Evolutionary conservation across 2,797 vertebrate species (phyloP), one percentile per base, ranked within the genome.

Genomic region (Cyclopterus lumpus): DNA sequence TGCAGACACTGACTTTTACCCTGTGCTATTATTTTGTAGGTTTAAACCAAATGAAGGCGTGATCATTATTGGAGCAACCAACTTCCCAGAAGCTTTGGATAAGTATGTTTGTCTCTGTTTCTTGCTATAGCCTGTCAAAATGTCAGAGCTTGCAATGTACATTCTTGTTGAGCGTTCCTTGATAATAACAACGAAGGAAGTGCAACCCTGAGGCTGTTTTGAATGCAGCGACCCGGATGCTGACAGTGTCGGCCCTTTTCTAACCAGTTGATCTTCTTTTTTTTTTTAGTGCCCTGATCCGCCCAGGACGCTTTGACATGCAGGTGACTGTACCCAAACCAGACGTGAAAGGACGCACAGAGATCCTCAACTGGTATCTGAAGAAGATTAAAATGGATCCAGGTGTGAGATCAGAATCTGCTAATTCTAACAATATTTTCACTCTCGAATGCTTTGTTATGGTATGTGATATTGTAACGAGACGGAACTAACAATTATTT

Each of bases 41-140:
- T 99, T 99, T 92, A 99, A 99, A 83, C 95, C 97, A 53, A 99
- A 99, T 46, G 98, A 99, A 94, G 98, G 98, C 1, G 97, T 99
- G 81, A 99, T 99, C 82, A 96, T 99, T 80, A 99, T 99, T 28
- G 98, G 98, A 76, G 98, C 98, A 34, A 99, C 98, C 83, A 99
- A 99, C 90, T 99, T 99, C 85, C 97, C 98, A 8, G 98, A 99
- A 86, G 97, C 98, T 51, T 93, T 99, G 92, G 98, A 99, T 93
- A 99, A 96, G 98, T 99, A 95, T 68, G 97, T 97, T 79, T 22
- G n/a, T n/a, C 8, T 71, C 28, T 22, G 4, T 28, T 12, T 69
- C 14, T 34, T 26, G 1, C 3, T 42, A 53, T n/a, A n/a, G 24
- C 10, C 57, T 38, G 14, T 20, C 24, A 26, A 59, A 40, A 75